Percentiles rank a stretch among this genome's conserved stretches.
These are phyloP conservation scores for Pogonomyrmex barbatus DNA, from an alignment of 1,140 invertebrate genomes.

Conservation along the genomic window DNA sequence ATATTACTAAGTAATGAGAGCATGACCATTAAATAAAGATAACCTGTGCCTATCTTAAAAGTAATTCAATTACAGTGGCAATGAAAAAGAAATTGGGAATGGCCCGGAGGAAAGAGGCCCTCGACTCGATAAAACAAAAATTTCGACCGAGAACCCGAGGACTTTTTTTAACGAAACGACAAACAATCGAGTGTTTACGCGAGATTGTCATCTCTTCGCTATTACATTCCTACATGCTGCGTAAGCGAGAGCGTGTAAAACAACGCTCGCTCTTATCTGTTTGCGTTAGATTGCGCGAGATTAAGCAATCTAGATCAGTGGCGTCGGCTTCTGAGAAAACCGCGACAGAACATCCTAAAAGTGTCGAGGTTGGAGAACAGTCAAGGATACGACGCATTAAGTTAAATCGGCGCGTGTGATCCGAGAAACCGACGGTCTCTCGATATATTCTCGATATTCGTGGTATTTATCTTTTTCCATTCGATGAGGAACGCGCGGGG, in stretches of 20 bases:
- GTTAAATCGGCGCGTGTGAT: background rate
- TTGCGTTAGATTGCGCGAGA: conserved; percentile 57
- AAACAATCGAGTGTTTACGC: conserved; percentile 66
- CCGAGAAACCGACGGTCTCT: background rate
- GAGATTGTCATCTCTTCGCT: conserved; percentile 51
- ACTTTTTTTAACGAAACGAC: conserved; percentile 33
- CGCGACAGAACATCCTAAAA: conserved; percentile 22
- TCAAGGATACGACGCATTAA: conserved; percentile 34
- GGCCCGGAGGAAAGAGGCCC: background rate
- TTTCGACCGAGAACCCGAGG: background rate
- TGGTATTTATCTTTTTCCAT: background rate
- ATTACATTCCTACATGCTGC: conserved; percentile 49
- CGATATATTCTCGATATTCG: background rate
- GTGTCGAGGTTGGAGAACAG: background rate
- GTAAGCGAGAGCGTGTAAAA: conserved; percentile 54
- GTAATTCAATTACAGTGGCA: conserved; percentile 36
- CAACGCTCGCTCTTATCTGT: conserved; percentile 53
- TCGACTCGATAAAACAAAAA: conserved; percentile 25
- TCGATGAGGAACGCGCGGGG: background rate
- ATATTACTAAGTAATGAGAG: background rate
- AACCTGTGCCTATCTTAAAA: background rate
- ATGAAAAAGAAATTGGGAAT: conserved; percentile 8
- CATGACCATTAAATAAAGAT: conserved; percentile 12
- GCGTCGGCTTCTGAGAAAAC: conserved; percentile 51
- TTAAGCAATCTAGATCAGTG: conserved; percentile 62